Evolutionary conservation across 2,888 invertebrate species (phyloP).

Genomic region (Rhamnusium bicolor): DNA sequence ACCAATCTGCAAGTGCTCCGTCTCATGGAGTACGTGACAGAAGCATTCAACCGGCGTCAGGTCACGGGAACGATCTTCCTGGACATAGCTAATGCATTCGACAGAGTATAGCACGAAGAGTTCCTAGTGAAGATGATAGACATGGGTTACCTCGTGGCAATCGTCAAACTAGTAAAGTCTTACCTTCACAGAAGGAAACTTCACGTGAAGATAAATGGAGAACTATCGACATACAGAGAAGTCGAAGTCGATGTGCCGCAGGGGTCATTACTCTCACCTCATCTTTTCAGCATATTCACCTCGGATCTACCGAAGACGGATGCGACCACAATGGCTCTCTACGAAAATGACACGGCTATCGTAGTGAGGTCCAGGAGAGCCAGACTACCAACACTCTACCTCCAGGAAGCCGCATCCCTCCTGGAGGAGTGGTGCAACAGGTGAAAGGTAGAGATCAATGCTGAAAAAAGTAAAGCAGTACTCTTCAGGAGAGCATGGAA

Average conservation of each 20-base stretch:
- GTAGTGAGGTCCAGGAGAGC: neutral
- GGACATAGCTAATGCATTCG: constrained; percentile 63
- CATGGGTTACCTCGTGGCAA: neutral
- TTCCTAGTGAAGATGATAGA: constrained; percentile 52
- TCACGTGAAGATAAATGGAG: too few relatives aligned
- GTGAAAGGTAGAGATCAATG: too few relatives aligned
- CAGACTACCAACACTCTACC: neutral
- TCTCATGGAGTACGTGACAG: neutral
- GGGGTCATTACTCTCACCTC: constrained; percentile 40
- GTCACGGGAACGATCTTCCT: constrained; percentile 57
- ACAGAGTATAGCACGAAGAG: constrained; percentile 61
- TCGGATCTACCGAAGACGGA: constrained; percentile 21
- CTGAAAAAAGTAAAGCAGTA: too few relatives aligned
- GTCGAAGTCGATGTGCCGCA: constrained; percentile 33
- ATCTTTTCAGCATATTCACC: too few relatives aligned
- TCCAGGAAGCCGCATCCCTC: constrained; percentile 5
- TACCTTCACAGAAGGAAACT: constrained; percentile 1
- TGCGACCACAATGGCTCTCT: constrained; percentile 20
- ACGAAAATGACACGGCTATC: constrained; percentile 41
- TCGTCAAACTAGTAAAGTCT: constrained; percentile 18
- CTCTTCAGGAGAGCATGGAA: neutral
- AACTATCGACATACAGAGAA: neutral
- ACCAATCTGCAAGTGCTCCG: constrained; percentile 28
- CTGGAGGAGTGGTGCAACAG: too few relatives aligned
- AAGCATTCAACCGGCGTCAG: constrained; percentile 51